Conservation (phyloP, 2,888 invertebrate genomes). For the Limenitis camilla region DNA sequence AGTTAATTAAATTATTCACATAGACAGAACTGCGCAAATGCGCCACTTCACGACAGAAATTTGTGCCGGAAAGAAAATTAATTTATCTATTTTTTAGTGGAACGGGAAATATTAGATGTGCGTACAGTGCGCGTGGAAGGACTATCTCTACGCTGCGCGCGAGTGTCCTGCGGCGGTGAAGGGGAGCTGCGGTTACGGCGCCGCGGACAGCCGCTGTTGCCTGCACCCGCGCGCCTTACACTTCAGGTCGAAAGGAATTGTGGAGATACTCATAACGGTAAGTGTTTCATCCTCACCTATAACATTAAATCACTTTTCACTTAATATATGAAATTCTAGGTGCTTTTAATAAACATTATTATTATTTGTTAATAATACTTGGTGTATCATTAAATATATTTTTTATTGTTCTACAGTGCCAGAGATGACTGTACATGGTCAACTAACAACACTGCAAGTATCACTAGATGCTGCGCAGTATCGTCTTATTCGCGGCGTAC, state of each 20-base stretch:
- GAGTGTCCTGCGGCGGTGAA: conserved; percentile 63
- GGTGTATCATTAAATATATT: too few species aligned
- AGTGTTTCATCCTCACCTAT: too few species aligned
- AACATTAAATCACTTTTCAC: too few species aligned
- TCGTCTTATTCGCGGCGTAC: conserved; percentile 88
- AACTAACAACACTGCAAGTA: conserved; percentile 88
- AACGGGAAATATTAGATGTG: conserved; percentile 79
- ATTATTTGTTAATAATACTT: too few species aligned
- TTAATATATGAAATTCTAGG: neutral
- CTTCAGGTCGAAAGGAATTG: conserved; percentile 89
- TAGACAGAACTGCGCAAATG: neutral
- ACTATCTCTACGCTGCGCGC: conserved; percentile 83
- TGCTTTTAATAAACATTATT: neutral
- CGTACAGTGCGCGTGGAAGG: conserved; percentile 82
- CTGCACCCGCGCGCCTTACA: conserved; percentile 86
- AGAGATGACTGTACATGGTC: conserved; percentile 89
- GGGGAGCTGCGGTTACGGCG: conserved; percentile 45
- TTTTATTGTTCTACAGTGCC: conserved; percentile 81
- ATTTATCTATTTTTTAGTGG: conserved; percentile 18
- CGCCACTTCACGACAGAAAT: too few species aligned
- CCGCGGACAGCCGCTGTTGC: conserved; percentile 81
- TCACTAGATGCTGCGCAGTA: conserved; percentile 89
- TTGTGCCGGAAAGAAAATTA: neutral
- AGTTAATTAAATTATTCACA: conserved; percentile 17
- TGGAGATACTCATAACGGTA: conserved; percentile 74